Percentiles rank a stretch among this genome's conserved stretches.
Evolutionary conservation across 2,797 vertebrate species (phyloP).

Genomic region (Halcyon leucocephala): DNA sequence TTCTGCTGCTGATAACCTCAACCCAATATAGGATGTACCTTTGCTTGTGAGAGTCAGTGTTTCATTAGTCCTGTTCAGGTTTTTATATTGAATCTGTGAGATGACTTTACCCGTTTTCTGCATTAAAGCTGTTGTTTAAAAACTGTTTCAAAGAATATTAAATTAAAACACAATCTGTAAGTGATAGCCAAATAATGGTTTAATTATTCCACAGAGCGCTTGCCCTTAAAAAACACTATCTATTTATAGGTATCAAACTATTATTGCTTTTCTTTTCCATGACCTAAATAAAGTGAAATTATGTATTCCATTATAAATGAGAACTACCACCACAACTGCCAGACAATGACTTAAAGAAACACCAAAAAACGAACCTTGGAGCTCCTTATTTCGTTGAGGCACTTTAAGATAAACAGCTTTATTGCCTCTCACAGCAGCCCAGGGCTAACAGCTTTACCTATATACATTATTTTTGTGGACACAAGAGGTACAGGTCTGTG

Average conservation of each 20-base stretch:
- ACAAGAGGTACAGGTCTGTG: not conserved
- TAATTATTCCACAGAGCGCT: not conserved
- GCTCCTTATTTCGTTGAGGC: not conserved
- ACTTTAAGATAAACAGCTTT: not conserved
- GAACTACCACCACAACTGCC: not conserved
- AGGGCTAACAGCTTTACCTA: not conserved
- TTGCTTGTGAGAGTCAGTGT: constrained; percentile 21
- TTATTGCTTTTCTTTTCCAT: not conserved
- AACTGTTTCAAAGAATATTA: not conserved
- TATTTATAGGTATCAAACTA: not conserved
- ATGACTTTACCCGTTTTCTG: not conserved
- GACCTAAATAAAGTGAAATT: not conserved
- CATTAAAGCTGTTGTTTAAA: constrained; percentile 6
- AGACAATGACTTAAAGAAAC: not conserved
- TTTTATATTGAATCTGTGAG: not conserved
- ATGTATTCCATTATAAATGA: not conserved
- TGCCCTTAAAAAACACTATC: not conserved
- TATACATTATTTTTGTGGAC: not conserved
- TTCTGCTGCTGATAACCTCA: constrained; percentile 59
- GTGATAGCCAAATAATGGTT: not conserved
- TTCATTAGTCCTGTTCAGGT: constrained; percentile 24
- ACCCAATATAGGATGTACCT: not conserved
- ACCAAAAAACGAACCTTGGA: not conserved
- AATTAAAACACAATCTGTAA: not conserved
- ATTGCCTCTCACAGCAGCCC: rapidly evolving